Evolutionary conservation across 2,113 vertebrate species (phyloP).

Genomic region (Cathartes aura): DNA sequence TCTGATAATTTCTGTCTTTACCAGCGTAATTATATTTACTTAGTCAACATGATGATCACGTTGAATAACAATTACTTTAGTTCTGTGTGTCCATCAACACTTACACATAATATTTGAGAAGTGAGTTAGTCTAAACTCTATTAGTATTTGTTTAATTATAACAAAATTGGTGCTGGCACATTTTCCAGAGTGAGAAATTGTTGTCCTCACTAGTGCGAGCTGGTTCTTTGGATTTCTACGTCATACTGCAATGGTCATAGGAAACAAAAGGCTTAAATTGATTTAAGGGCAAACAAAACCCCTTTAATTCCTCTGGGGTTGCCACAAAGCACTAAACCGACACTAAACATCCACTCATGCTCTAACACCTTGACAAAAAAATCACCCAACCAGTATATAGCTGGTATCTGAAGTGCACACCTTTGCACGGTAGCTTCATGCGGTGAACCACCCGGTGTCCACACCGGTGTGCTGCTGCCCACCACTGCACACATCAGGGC

Average conservation of each 20-base stretch:
- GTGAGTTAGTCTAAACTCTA: not conserved
- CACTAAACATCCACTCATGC: not conserved
- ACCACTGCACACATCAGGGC: fast-evolving
- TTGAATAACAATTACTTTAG: not conserved
- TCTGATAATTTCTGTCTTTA: not conserved
- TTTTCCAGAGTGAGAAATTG: not conserved
- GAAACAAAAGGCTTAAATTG: not conserved
- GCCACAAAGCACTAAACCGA: not conserved
- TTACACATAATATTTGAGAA: not conserved
- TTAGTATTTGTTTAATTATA: not conserved
- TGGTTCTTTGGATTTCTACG: not conserved
- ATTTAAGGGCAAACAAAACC: not conserved
- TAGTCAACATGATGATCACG: not conserved
- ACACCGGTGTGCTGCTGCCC: fast-evolving
- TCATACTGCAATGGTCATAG: not conserved
- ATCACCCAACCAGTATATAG: not conserved
- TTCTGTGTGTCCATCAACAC: not conserved
- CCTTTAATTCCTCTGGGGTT: not conserved
- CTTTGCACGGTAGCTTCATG: fast-evolving
- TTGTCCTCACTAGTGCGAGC: not conserved
- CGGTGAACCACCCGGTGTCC: fast-evolving
- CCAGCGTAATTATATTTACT: not conserved
- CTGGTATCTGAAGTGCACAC: fast-evolving
- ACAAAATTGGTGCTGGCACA: not conserved
- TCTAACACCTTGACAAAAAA: not conserved